Evolutionary conservation across 2,888 invertebrate genomes (phyloP).

Genomic region (Harpalus rufipes): DNA sequence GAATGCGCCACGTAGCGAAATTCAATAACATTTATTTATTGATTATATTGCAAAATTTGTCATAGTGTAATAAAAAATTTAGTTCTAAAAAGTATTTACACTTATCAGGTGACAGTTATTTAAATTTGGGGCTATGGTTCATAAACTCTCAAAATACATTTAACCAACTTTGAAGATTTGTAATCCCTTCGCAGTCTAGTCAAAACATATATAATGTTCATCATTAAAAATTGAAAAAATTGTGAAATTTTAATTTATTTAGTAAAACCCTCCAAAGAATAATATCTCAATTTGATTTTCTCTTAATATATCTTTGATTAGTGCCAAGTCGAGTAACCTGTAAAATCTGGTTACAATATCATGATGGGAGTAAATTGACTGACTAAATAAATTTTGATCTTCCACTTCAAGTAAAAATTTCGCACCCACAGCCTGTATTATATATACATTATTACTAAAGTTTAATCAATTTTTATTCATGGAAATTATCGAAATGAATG

Average conservation of each 20-base stretch:
- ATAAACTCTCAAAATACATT: too few relatives aligned
- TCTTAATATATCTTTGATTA: constrained; percentile 5
- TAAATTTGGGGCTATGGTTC: too few relatives aligned
- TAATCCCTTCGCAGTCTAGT: too few relatives aligned
- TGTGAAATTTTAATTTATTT: background rate
- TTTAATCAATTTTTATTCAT: constrained; percentile 13
- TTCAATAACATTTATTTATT: too few relatives aligned
- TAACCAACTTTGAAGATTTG: too few relatives aligned
- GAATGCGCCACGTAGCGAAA: too few relatives aligned
- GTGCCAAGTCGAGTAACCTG: background rate
- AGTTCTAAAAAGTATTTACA: too few relatives aligned
- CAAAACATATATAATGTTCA: background rate
- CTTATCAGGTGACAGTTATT: too few relatives aligned
- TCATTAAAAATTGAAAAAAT: background rate
- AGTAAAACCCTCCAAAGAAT: constrained; percentile 23
- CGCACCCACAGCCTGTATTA: constrained; percentile 35
- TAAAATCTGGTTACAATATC: background rate
- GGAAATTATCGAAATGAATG: constrained; percentile 47
- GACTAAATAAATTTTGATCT: constrained; percentile 32
- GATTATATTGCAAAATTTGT: too few relatives aligned
- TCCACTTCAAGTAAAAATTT: constrained; percentile 14
- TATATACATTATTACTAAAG: constrained; percentile 20
- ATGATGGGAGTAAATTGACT: background rate
- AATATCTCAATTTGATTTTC: constrained; percentile 9
- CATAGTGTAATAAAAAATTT: too few relatives aligned